A percentile compares a stretch with the other conserved stretches of the same genome.
Conservation (phyloP, 2,113 vertebrate species). For the Falcunculus frontatus region DNA sequence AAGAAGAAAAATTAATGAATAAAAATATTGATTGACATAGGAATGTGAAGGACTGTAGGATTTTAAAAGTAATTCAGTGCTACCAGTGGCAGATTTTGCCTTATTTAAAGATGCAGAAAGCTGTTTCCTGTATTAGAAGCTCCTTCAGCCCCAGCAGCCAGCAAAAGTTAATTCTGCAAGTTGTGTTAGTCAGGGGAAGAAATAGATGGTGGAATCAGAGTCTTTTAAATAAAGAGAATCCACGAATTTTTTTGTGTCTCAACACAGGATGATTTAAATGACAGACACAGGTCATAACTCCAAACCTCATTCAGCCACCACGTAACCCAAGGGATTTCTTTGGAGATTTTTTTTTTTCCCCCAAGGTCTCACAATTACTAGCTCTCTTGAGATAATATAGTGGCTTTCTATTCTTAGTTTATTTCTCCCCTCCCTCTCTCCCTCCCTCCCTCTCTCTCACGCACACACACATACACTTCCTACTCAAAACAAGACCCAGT, state of each 20-base stretch:
- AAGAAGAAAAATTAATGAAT: not conserved
- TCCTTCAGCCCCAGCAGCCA: not conserved
- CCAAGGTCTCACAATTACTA: slow-evolving; percentile 4
- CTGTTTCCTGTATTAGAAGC: not conserved
- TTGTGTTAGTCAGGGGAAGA: not conserved
- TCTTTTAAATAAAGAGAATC: not conserved
- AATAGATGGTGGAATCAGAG: not conserved
- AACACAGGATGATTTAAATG: not conserved
- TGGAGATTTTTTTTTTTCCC: not conserved
- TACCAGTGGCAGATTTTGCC: not conserved
- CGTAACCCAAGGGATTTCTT: not conserved
- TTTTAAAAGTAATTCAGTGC: not conserved
- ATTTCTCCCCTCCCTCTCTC: not conserved
- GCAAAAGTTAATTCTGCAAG: not conserved
- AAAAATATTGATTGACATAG: not conserved
- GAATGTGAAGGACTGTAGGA: not conserved
- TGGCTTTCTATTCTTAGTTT: slow-evolving; percentile 50
- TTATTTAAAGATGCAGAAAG: not conserved
- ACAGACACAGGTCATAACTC: not conserved
- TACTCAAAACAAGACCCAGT: slow-evolving; percentile 56
- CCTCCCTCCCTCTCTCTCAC: not conserved
- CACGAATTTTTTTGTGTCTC: not conserved
- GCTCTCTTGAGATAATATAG: slow-evolving; percentile 18
- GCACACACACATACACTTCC: slow-evolving; percentile 14
- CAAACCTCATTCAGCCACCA: not conserved